phyloP scores from a whole-genome alignment of 1,140 invertebrate genomes.

The Lordiphosa clarofinis region DNA sequence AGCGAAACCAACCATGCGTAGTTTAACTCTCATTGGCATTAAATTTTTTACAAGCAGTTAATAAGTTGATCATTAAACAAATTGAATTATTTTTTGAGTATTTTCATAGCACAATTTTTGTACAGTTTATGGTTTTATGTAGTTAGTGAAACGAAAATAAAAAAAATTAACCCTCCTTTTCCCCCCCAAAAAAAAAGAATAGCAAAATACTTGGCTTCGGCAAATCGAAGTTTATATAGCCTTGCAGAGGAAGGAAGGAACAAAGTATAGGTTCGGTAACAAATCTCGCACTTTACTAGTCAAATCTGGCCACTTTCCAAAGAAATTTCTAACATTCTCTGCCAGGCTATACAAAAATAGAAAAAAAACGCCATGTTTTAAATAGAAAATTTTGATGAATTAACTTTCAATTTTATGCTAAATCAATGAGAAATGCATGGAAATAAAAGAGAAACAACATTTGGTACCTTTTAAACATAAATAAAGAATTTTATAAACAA shows the following conservation, averaged over 20 bases:
- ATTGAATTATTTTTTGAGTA: slow-evolving; percentile 72
- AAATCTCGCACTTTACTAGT: no score
- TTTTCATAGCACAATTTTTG: slow-evolving; percentile 79
- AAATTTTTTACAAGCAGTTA: slow-evolving; percentile 1
- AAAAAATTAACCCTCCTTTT: slow-evolving; percentile 20
- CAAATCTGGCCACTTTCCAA: neutral
- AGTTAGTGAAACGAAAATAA: slow-evolving; percentile 51
- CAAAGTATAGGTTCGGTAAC: no score
- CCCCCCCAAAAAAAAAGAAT: slow-evolving; percentile 23
- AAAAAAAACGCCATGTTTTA: slow-evolving; percentile 29
- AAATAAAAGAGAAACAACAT: slow-evolving; percentile 54
- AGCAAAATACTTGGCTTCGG: slow-evolving; percentile 31
- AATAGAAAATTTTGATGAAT: slow-evolving; percentile 50
- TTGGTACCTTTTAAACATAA: slow-evolving; percentile 78
- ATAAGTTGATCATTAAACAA: slow-evolving; percentile 6
- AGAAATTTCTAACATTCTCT: slow-evolving; percentile 6
- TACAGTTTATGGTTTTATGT: slow-evolving; percentile 66
- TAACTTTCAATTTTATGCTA: slow-evolving; percentile 55
- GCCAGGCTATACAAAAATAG: neutral
- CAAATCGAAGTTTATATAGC: neutral
- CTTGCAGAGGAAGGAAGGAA: neutral
- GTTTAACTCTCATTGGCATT: no score
- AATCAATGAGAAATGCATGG: slow-evolving; percentile 60
- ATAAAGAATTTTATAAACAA: slow-evolving; percentile 68
- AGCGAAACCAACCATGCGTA: slow-evolving; percentile 30